phyloP scores from a whole-genome alignment of 2,888 invertebrate genomes.

The Cactoblastis cactorum region DNA sequence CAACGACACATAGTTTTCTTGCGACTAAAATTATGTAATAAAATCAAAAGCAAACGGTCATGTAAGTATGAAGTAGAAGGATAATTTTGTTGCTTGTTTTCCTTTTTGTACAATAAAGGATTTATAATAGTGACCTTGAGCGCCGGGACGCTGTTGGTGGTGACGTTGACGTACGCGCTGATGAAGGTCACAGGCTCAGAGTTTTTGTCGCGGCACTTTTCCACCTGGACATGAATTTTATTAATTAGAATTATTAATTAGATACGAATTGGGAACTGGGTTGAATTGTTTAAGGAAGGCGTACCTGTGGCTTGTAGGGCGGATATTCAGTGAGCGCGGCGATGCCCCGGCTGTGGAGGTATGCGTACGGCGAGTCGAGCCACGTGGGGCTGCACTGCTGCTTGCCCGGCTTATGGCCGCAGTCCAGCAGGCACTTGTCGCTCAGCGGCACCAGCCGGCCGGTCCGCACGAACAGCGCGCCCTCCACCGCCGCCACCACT shows the following conservation, averaged over 20 bases:
- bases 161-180: conserved; percentile 58
- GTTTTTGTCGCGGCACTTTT: conserved; percentile 38
- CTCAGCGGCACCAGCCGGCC: conserved; percentile 54
- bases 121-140: conserved; percentile 44
- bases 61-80: no score
- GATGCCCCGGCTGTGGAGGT: conserved; percentile 48
- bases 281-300: no score
- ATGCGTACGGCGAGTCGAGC: conserved; percentile 55
- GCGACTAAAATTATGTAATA: no score
- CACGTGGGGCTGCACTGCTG: conserved; percentile 58
- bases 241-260: no score
- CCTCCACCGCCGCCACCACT: conserved; percentile 63
- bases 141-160: conserved; percentile 46
- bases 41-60: no score
- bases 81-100: no score
- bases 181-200: conserved; percentile 55
- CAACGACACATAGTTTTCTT: no score
- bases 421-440: conserved; percentile 64
- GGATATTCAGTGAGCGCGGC: conserved; percentile 50
- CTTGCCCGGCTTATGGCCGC: conserved; percentile 54
- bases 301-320: conserved; percentile 46
- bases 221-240: conserved; percentile 32
- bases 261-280: no score
- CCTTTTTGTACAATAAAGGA: no score
- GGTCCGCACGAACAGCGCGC: conserved; percentile 56